phyloP scores from a whole-genome alignment of 2,888 invertebrate genomes.

The Coelopa pilipes region DNA sequence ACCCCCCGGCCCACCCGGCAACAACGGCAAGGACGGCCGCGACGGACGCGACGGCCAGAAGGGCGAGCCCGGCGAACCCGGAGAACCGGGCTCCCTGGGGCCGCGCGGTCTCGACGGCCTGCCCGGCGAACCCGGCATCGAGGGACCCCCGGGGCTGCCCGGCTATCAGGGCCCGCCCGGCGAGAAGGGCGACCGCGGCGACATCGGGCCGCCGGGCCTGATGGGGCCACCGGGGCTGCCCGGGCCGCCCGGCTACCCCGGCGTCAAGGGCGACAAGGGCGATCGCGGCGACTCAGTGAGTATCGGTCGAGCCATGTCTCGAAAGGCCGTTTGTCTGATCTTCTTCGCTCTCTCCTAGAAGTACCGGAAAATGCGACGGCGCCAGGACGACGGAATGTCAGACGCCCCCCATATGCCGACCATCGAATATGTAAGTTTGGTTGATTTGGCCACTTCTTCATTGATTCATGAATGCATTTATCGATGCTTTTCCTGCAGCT shows the following conservation, averaged over 20 bases:
- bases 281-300: constrained; percentile 94
- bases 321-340: too few relatives aligned
- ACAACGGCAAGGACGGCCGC: constrained; percentile 63
- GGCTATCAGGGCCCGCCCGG: constrained; percentile 89
- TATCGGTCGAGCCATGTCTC: too few relatives aligned
- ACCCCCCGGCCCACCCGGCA: constrained; percentile 74
- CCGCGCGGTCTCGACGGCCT: constrained; percentile 79
- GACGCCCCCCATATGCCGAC: constrained; percentile 66
- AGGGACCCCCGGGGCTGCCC: constrained; percentile 83
- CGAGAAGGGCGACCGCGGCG: constrained; percentile 81
- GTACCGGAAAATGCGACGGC: constrained; percentile 68
- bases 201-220: constrained; percentile 92
- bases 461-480: neutral
- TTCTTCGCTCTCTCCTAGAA: constrained; percentile 60
- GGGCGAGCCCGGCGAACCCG: constrained; percentile 76
- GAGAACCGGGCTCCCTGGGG: constrained; percentile 81
- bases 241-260: constrained; percentile 87
- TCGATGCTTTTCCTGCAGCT: constrained; percentile 66
- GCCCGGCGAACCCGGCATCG: constrained; percentile 83
- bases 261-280: constrained; percentile 89
- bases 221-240: constrained; percentile 92
- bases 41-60: constrained; percentile 68
- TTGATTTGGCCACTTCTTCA: neutral
- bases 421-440: constrained; percentile 67
- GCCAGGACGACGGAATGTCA: constrained; percentile 67